Evolutionary conservation across 2,888 invertebrate genomes (phyloP), one percentile per base, ranked within the genome.

Genomic region (Pinctada fucata): DNA sequence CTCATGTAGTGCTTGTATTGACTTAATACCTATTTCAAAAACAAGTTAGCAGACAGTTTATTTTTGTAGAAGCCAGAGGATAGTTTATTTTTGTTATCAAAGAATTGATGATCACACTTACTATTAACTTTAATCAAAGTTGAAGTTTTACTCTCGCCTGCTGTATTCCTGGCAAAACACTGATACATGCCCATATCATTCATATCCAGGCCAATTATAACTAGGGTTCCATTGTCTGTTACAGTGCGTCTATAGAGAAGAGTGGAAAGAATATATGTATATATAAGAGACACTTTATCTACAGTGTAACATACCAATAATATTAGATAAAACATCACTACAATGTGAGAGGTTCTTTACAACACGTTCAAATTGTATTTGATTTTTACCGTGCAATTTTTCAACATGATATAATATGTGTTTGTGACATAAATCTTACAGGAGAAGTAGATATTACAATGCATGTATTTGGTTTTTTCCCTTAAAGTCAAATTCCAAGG

Each of bases 81-180:
- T 31, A 31, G 31, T 31, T 31, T 31, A 31, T 31, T 31, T 31
- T 31, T 31, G 31, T 31, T 31, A 31, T 31, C 31, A 31, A 31
- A 31, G 31, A 31, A 31, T 31, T 31, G 31, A 31, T 31, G 31
- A 31, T 31, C 31, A 31, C 31, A 88, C 97, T 96, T 94, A 98
- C 98, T 97, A 95, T 97, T 97, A 50, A 98, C 97, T 93, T 96
- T 96, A 67, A 98, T 93, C 97, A 97, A 98, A 2, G 97, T 97
- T 86, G 96, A 96, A 82, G 96, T 95, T 3, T 97, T 97, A 75
- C 96, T 95, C 92, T 97, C 97, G 10, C 99, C 99, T 2, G 97
- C 99, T 88, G 95, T 95, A 91, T 98, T 99, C 76, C 94, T 94
- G 0, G 97, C 97, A 88, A 98, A 95, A 92, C 99, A 99, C 92